Percentiles rank a stretch among this genome's conserved stretches.
phyloP scores from a whole-genome alignment of 2,888 invertebrate genomes.

The Rhopalosiphum nymphaeae region DNA sequence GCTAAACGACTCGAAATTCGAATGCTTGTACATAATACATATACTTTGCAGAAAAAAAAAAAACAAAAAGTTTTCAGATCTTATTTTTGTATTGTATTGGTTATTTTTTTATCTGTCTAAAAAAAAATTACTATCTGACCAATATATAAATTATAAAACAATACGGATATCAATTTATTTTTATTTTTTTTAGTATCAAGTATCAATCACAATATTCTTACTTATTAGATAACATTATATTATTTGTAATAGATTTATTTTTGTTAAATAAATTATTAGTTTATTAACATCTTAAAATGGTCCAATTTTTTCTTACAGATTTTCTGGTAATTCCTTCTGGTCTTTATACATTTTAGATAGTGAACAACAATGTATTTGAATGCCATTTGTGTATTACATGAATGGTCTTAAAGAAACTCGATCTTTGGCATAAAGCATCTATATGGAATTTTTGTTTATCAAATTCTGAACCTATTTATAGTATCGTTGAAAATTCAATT shows the following conservation, averaged over 20 bases:
- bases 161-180: background rate
- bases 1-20: constrained; percentile 42
- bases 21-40: constrained; percentile 10
- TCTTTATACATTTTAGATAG: background rate
- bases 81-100: constrained; percentile 10
- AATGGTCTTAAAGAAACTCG: background rate
- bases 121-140: background rate
- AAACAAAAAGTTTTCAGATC: constrained; percentile 15
- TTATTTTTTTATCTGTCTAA: background rate
- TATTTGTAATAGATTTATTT: background rate
- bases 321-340: background rate
- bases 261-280: background rate
- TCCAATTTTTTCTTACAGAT: background rate
- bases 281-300: background rate
- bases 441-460: background rate
- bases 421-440: background rate
- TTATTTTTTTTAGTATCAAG: background rate
- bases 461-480: background rate
- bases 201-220: background rate
- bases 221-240: background rate
- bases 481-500: background rate
- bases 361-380: background rate
- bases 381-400: background rate
- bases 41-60: background rate
- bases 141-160: background rate